Evolutionary conservation across 2,888 invertebrate species (phyloP).

Genomic region (Chaetoderma sp.): DNA sequence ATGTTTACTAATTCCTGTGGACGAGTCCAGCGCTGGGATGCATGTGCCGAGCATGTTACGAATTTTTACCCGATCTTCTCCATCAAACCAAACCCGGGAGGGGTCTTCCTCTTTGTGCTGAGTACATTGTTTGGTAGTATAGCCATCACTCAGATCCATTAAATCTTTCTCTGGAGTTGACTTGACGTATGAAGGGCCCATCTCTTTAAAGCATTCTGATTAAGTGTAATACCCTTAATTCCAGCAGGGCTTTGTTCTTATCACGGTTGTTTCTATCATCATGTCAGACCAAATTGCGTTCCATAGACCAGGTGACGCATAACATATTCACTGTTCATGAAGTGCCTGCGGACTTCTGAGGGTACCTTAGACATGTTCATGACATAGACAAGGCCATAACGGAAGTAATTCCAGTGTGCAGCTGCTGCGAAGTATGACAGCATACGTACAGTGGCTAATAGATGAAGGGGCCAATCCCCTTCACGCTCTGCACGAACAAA

Average conservation of each 20-base stretch:
- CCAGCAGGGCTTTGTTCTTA: conserved; percentile 43
- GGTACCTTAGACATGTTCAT: too few species aligned
- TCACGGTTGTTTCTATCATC: conserved; percentile 45
- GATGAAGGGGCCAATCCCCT: conserved; percentile 39
- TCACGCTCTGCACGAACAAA: conserved; percentile 38
- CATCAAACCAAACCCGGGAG: conserved; percentile 23
- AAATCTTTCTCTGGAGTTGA: conserved; percentile 14
- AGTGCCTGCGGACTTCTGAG: conserved; percentile 27
- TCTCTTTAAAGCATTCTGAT: conserved; percentile 31
- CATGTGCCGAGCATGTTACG: neutral
- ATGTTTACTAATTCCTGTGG: neutral
- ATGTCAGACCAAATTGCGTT: conserved; percentile 46
- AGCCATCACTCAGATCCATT: too few species aligned
- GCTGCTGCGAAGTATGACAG: conserved; percentile 43
- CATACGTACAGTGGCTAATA: conserved; percentile 32
- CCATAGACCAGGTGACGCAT: conserved; percentile 41
- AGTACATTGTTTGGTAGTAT: neutral
- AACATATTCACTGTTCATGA: conserved; percentile 39
- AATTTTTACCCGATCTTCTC: neutral
- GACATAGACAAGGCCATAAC: too few species aligned
- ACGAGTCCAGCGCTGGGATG: neutral
- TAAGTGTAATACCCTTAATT: conserved; percentile 43
- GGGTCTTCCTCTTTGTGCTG: conserved; percentile 34
- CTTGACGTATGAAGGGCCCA: conserved; percentile 40
- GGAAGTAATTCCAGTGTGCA: conserved; percentile 38